Evolutionary conservation across 1,140 invertebrate species (phyloP).

Genomic region (Drosophila jambulina): DNA sequence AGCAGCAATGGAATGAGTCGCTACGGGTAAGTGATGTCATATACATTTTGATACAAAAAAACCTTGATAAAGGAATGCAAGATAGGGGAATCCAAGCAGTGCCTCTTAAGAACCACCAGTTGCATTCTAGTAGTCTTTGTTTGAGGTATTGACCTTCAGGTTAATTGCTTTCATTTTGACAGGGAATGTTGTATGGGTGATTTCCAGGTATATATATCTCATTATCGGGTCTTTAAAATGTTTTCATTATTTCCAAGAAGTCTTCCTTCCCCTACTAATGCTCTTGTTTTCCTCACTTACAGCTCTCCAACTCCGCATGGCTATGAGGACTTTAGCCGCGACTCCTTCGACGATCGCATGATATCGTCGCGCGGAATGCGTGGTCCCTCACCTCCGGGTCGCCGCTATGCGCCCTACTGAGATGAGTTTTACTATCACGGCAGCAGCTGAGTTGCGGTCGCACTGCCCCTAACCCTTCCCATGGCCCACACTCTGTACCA

Average conservation of each 20-base stretch:
- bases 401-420: constrained; percentile 93
- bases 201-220: background rate
- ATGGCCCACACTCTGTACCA: constrained; percentile 19
- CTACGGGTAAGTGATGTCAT: constrained; percentile 69
- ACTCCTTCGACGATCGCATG: constrained; percentile 94
- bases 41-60: background rate
- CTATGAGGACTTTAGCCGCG: constrained; percentile 94
- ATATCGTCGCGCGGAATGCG: constrained; percentile 87
- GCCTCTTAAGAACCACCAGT: background rate
- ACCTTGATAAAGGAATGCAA: background rate
- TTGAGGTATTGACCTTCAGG: background rate
- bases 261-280: background rate
- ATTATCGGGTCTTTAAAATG: background rate
- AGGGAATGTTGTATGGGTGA: background rate
- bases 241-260: background rate
- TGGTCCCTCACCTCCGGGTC: constrained; percentile 88
- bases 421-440: constrained; percentile 81
- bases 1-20: constrained; percentile 85
- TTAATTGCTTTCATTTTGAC: background rate
- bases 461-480: constrained; percentile 26
- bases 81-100: background rate
- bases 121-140: too few relatives aligned
- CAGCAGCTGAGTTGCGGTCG: constrained; percentile 70
- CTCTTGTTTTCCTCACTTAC: background rate
- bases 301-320: constrained; percentile 85